phyloP scores from a whole-genome alignment of 2,113 vertebrate genomes.

The Hydrolagus affinis region DNA sequence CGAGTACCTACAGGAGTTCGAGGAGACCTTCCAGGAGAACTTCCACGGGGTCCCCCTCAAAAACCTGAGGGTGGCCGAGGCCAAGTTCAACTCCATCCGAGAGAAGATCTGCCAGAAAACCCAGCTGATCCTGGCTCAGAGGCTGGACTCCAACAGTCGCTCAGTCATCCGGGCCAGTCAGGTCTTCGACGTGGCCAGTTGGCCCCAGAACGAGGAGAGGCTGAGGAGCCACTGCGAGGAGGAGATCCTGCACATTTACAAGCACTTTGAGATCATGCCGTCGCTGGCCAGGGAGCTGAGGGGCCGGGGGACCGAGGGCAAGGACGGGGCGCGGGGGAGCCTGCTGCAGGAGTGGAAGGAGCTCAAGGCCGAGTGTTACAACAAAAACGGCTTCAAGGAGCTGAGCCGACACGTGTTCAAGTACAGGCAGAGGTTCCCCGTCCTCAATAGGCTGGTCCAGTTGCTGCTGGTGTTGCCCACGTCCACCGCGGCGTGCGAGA shows the following conservation, averaged over 20 bases:
- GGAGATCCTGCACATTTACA: slow-evolving; percentile 79
- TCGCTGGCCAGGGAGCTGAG: slow-evolving; percentile 58
- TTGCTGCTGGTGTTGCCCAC: slow-evolving; percentile 79
- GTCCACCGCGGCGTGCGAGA: slow-evolving; percentile 80
- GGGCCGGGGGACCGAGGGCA: slow-evolving; percentile 56
- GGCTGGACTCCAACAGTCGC: slow-evolving; percentile 73
- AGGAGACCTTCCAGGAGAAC: slow-evolving; percentile 88
- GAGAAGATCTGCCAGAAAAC: slow-evolving; percentile 93
- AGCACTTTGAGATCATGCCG: slow-evolving; percentile 74
- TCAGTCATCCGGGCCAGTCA: slow-evolving; percentile 79
- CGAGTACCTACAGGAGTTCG: slow-evolving; percentile 89
- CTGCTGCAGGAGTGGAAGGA: slow-evolving; percentile 83
- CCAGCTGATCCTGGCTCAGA: slow-evolving; percentile 78
- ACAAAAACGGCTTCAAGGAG: slow-evolving; percentile 82
- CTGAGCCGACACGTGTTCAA: slow-evolving; percentile 76
- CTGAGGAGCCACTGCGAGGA: slow-evolving; percentile 78
- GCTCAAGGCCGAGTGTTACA: slow-evolving; percentile 85
- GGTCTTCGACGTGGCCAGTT: slow-evolving; percentile 76
- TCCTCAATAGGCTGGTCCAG: slow-evolving; percentile 77
- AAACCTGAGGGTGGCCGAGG: slow-evolving; percentile 86
- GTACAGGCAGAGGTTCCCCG: slow-evolving; percentile 80
- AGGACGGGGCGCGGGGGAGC: slow-evolving; percentile 49
- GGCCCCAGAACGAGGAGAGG: slow-evolving; percentile 76
- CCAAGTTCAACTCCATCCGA: slow-evolving; percentile 91
- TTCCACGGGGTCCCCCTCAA: slow-evolving; percentile 86